Base-by-base conservation (phyloP, 2,113 vertebrate genomes). In the Tor tambroides region DNA sequence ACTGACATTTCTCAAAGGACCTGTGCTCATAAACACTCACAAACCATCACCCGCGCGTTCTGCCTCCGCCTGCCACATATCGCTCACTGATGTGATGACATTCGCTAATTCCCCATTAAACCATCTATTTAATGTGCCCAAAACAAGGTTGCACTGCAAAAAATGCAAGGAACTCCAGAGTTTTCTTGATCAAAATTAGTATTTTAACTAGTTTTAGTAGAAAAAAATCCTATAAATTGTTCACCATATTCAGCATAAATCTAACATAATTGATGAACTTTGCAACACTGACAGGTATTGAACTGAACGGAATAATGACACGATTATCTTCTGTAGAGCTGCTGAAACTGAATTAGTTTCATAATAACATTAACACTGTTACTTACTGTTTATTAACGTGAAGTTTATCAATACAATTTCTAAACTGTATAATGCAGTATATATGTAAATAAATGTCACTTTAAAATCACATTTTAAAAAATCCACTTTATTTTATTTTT, bases 1-100 rank as follows among this genome's bases (percentile, higher is more conserved):
- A 93, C 94, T 95, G 96, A 96, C 95, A 95, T 96, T 95, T 95
- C 90, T 91, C 89, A 91, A 94, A 92, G 93, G 94, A 94, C 95
- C 94, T 56, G 81, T 9, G 76, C 67, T 72, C 84, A 82, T 15
- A 41, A n/a, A 81, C 84, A 61, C 65, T 61, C 49, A 35, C 49
- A 80, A 15, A 79, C 81, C 28, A 35, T 61, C 83, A 41, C 15
- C 69, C 82, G 41, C 51, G 65, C 83, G 12, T 54, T 56, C 65
- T 46, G 74, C 41, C 63, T 65, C 54, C 8, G 23, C 38, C 12
- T 61, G 38, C 15, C n/a, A 41, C 41, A 65, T 65, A 63, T 74
- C 65, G 38, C n/a, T 67, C 61, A 59, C n/a, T 75, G 72, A 19
- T 26, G 5, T 76, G 23, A 35, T 71, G 67, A 71, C 67, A 71